Percentiles rank a stretch among this genome's conserved stretches.
Evolutionary conservation across 2,113 vertebrate genomes (phyloP).

Genomic region (Piprites chloris): DNA sequence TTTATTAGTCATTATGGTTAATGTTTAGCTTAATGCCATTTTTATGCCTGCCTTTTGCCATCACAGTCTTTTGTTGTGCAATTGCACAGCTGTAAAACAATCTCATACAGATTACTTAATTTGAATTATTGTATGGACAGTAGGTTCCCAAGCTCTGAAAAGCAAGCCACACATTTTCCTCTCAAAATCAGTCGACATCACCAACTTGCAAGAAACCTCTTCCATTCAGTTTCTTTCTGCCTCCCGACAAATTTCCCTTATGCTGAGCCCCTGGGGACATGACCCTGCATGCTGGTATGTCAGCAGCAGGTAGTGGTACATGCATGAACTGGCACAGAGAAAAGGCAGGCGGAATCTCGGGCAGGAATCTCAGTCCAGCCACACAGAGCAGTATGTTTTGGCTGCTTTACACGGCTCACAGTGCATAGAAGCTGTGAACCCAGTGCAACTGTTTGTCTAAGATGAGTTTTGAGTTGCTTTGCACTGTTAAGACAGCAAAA

Average conservation of each 20-base stretch:
- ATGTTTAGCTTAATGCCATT: slow-evolving; percentile 51
- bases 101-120: slow-evolving; percentile 30
- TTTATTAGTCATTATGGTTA: slow-evolving; percentile 65
- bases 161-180: background rate
- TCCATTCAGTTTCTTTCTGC: background rate
- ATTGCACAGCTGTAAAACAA: slow-evolving; percentile 56
- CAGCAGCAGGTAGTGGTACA: background rate
- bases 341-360: background rate
- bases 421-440: accelerated
- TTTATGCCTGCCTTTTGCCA: slow-evolving; percentile 49
- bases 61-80: slow-evolving; percentile 41
- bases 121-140: background rate
- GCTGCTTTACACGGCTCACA: accelerated
- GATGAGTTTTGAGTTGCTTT: background rate
- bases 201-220: background rate
- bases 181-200: background rate
- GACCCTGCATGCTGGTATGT: background rate
- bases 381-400: background rate
- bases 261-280: accelerated
- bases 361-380: background rate
- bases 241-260: background rate
- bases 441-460: background rate
- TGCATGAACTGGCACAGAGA: background rate
- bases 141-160: background rate
- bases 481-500: background rate